Percentiles rank a stretch among this genome's conserved stretches.
Evolutionary conservation across 1,140 invertebrate genomes (phyloP).

Genomic region (Eupristina koningsbergeri): DNA sequence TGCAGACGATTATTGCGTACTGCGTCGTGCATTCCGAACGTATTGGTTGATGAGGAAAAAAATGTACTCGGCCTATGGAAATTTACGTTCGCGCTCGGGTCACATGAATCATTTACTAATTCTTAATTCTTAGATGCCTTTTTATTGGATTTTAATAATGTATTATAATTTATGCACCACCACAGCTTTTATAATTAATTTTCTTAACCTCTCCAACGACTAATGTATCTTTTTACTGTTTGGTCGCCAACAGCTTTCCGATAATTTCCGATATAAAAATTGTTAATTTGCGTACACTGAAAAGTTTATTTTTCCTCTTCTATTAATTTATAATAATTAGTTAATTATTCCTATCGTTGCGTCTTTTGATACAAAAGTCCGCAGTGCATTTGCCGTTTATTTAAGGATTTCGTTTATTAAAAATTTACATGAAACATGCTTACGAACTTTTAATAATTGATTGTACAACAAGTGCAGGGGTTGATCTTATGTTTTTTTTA

Average conservation of each 20-base stretch:
- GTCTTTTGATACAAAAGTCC: not conserved
- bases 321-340: not conserved
- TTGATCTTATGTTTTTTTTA: not conserved
- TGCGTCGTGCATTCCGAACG: not conserved
- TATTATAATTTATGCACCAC: not conserved
- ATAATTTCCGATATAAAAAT: not conserved
- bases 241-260: not conserved
- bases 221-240: not conserved
- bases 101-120: not conserved
- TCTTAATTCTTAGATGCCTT: not conserved
- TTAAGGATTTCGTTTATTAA: not conserved
- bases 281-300: not conserved
- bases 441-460: not conserved
- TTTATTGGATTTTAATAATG: not conserved
- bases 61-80: not conserved
- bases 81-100: not conserved
- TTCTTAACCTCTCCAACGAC: too few relatives aligned
- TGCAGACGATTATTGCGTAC: not conserved
- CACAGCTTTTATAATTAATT: not conserved
- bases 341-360: not conserved
- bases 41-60: not conserved
- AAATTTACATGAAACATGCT: not conserved
- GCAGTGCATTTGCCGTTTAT: not conserved
- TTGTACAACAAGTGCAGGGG: not conserved
- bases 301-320: not conserved